Evolutionary conservation across 2,797 vertebrate species (phyloP).

Genomic region (Urophycis tenuis): DNA sequence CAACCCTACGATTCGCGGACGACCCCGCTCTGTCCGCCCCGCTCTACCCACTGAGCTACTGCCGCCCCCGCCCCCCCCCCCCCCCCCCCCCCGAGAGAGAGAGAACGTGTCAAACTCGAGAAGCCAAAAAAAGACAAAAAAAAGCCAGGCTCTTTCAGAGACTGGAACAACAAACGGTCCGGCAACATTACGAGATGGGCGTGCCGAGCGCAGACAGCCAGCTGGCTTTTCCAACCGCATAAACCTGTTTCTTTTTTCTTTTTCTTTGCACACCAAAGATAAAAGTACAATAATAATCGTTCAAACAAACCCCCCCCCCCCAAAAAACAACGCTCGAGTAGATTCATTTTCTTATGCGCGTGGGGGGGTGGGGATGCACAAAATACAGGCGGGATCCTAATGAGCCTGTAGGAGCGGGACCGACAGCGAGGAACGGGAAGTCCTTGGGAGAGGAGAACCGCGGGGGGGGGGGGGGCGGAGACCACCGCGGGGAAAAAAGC

Average conservation of each 20-base stretch:
- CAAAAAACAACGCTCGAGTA: background rate
- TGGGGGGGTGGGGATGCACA: background rate
- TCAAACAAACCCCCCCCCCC: background rate
- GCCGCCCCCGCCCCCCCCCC: no score
- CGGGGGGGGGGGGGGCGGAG: slow-evolving; percentile 32
- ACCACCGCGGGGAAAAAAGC: slow-evolving; percentile 24
- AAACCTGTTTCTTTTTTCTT: background rate
- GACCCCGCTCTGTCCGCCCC: no score
- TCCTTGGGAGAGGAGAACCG: slow-evolving; percentile 11
- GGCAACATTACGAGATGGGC: background rate
- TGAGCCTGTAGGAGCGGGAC: background rate
- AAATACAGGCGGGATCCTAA: background rate
- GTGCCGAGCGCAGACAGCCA: background rate
- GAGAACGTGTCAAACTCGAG: background rate
- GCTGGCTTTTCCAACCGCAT: background rate
- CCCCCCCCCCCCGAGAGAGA: no score
- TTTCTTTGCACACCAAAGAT: background rate
- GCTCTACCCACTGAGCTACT: no score
- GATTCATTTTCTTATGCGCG: background rate
- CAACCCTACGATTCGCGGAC: no score
- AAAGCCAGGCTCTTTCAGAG: background rate
- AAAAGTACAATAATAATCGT: background rate
- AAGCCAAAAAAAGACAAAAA: background rate
- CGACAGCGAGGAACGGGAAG: background rate
- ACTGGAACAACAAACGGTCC: background rate